Percentiles rank a stretch among this genome's conserved stretches.
phyloP scores from a whole-genome alignment of 2,797 vertebrate species.

The Betta splendens region DNA sequence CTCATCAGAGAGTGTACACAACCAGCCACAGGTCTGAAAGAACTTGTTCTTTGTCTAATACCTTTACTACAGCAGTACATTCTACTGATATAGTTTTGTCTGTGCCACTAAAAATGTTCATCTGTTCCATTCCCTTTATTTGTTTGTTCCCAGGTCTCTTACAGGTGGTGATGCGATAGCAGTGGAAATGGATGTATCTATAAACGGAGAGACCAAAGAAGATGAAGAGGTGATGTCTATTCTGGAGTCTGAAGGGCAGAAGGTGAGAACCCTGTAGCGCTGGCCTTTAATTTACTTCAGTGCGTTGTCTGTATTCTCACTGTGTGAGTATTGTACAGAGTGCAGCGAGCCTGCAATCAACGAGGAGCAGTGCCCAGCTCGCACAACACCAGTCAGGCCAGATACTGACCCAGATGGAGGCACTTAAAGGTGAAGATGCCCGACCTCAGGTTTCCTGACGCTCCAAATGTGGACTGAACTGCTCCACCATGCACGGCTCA shows the following conservation, averaged over 20 bases:
- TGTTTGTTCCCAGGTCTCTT: conserved; percentile 34
- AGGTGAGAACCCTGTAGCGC: conserved; percentile 49
- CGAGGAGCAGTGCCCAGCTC: conserved; percentile 23
- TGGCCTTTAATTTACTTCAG: not conserved
- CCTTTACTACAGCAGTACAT: not conserved
- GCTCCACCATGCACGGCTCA: not conserved
- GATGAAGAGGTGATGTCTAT: conserved; percentile 29
- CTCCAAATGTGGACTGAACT: conserved; percentile 3
- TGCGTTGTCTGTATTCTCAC: conserved; percentile 8
- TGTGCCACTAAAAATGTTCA: not conserved
- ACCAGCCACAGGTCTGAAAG: conserved; percentile 29
- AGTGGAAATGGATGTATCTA: not conserved
- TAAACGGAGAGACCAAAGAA: conserved; percentile 1
- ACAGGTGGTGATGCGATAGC: conserved; percentile 12
- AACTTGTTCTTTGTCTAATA: not conserved
- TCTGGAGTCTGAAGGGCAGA: conserved; percentile 25
- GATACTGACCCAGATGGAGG: conserved; percentile 60
- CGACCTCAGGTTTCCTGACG: not conserved
- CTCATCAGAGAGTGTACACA: conserved; percentile 26
- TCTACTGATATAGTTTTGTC: not conserved
- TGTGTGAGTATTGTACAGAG: conserved; percentile 50
- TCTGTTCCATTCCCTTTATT: not conserved
- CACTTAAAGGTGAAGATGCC: conserved; percentile 40
- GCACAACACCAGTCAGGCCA: conserved; percentile 45
- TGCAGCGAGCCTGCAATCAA: conserved; percentile 49